Evolutionary conservation across 2,113 vertebrate species (phyloP), one percentile per base, ranked within the genome.

Genomic region (Australoheros scitulus): DNA sequence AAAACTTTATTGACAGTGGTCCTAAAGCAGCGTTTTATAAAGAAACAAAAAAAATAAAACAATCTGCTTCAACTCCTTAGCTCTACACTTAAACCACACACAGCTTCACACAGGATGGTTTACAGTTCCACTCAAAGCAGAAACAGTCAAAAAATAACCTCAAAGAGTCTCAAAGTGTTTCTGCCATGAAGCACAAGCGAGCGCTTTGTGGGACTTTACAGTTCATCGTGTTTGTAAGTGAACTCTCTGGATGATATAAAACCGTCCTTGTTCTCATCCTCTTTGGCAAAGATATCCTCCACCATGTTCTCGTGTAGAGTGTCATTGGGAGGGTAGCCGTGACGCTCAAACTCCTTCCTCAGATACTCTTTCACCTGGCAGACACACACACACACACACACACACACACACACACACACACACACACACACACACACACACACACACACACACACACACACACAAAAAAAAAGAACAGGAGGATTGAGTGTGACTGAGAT

Each of bases 181-280:
- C 81, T 41, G 75, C 20, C 11, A n/a, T 4, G 11, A 1, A 72
- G 52, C 1, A 72, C 26, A 55, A 55, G 10, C 1, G 47, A 72
- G 47, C 0, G 6, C 68, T 55, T 72, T 47, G 20, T 55, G 26
- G 18, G 68, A 52, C 15, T 68, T 93, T 95, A 99, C 64, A 99
- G 96, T 83, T 99, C 98, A 76, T 99, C 98, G 0, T 98, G 98
- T 88, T 96, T 95, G 93, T 98, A 99, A 0, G 97, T 98, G 87
- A 99, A 99, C 92, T 99, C 98, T 88, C 98, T 96, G 32, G 98
- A 96, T 88, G 98, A 98, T 93, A 99, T 98, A 93, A 96, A 98
- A 32, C 98, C 98, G 7, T 99, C 98, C 64, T 94, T 94, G 85
- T 99, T 97, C 93, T 97, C 95, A 87, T 99, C 98, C 96, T 99